Percentiles rank a stretch among this genome's conserved stretches.
These are phyloP conservation scores for Cremastobaeus sp. DNA, from an alignment of 2,888 invertebrate species.

Conservation along the genomic window DNA sequence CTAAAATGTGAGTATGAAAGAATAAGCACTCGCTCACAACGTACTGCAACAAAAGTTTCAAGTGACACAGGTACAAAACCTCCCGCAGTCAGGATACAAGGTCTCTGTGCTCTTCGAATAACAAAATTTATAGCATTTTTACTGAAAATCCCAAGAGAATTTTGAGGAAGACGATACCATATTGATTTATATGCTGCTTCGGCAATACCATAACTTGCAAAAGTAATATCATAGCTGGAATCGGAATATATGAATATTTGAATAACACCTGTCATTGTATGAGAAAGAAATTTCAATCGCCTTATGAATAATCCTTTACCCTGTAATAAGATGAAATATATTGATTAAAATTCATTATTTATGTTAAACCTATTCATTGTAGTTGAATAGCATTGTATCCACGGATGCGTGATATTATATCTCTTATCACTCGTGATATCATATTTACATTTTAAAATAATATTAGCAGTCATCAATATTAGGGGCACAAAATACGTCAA, in stretches of 20 bases:
- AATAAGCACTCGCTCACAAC: not conserved
- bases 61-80: conserved; percentile 66
- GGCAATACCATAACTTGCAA: conserved; percentile 62
- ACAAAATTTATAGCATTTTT: conserved; percentile 58
- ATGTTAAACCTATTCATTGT: not conserved
- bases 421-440: too few relatives aligned
- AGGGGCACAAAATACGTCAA: too few relatives aligned
- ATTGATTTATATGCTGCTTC: conserved; percentile 62
- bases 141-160: conserved; percentile 54
- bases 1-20: not conserved
- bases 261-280: conserved; percentile 61
- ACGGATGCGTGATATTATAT: too few relatives aligned
- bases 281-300: conserved; percentile 58
- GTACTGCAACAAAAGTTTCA: conserved; percentile 65
- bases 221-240: conserved; percentile 66
- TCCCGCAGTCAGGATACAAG: conserved; percentile 66
- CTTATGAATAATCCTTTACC: conserved; percentile 16
- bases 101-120: conserved; percentile 63
- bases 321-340: conserved; percentile 11
- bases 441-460: not conserved
- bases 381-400: too few relatives aligned
- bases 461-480: too few relatives aligned
- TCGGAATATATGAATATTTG: conserved; percentile 65
- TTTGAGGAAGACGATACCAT: conserved; percentile 64
- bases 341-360: not conserved